Evolutionary conservation across 2,888 invertebrate species (phyloP).

Genomic region (Diaperis boleti): DNA sequence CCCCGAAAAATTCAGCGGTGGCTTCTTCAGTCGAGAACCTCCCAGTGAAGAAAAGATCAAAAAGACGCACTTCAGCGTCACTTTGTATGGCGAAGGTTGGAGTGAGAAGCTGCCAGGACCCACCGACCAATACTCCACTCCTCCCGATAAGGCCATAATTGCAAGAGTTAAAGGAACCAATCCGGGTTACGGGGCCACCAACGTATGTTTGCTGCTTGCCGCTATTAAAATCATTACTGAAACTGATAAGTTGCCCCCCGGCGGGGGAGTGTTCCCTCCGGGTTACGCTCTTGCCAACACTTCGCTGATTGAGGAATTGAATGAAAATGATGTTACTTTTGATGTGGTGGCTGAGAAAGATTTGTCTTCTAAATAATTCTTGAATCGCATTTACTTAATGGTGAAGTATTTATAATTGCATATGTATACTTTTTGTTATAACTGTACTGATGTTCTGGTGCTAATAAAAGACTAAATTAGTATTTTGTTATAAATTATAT

Average conservation of each 20-base stretch:
- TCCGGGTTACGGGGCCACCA: slow-evolving; percentile 88
- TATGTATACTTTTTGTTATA: no score
- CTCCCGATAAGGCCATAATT: slow-evolving; percentile 75
- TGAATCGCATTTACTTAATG: neutral
- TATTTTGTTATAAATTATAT: no score
- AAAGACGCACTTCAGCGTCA: slow-evolving; percentile 74
- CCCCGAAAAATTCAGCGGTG: slow-evolving; percentile 61
- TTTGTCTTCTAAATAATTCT: slow-evolving; percentile 19
- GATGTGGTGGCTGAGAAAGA: slow-evolving; percentile 67
- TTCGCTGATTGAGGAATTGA: slow-evolving; percentile 78
- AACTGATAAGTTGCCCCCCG: slow-evolving; percentile 77
- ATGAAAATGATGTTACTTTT: slow-evolving; percentile 79
- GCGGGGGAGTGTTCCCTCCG: slow-evolving; percentile 90
- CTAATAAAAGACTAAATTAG: no score
- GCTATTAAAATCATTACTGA: slow-evolving; percentile 84
- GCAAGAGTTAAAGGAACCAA: slow-evolving; percentile 77
- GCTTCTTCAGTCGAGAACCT: slow-evolving; percentile 75
- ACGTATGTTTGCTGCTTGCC: slow-evolving; percentile 77
- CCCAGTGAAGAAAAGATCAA: slow-evolving; percentile 74
- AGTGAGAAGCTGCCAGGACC: slow-evolving; percentile 71
- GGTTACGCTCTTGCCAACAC: slow-evolving; percentile 89
- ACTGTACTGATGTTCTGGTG: no score
- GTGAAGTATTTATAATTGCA: neutral
- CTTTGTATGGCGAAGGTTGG: slow-evolving; percentile 86
- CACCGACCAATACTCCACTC: slow-evolving; percentile 69